Percentiles rank a stretch among this genome's conserved stretches.
These are phyloP conservation scores for Microcebus murinus DNA, from an alignment of 2,113 vertebrate species.

Conservation along the genomic window DNA sequence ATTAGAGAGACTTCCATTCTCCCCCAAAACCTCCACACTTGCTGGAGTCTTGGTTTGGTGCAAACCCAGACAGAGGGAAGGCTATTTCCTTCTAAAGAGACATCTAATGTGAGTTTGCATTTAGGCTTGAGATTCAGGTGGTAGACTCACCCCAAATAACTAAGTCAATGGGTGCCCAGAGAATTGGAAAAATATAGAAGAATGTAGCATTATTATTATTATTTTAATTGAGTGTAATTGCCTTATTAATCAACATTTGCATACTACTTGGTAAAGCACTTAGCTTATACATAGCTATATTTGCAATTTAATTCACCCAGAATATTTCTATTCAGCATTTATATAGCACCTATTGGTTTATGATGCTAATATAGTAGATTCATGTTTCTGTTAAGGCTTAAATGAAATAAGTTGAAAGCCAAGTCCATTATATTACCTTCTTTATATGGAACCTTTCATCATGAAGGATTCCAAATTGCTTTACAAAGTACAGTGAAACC, in stretches of 20 bases:
- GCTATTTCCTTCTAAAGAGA: conserved; percentile 12
- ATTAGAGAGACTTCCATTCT: not conserved
- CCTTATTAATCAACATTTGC: conserved; percentile 73
- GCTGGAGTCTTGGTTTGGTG: not conserved
- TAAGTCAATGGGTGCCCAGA: conserved; percentile 30
- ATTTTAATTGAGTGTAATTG: conserved; percentile 76
- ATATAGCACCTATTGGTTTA: conserved; percentile 78
- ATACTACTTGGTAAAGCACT: conserved; percentile 70
- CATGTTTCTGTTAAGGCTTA: conserved; percentile 78
- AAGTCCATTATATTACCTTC: conserved; percentile 75
- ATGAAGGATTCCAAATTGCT: conserved; percentile 76
- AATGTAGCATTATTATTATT: conserved; percentile 67
- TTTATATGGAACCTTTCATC: conserved; percentile 77
- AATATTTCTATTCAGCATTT: conserved; percentile 78
- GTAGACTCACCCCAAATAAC: not conserved
- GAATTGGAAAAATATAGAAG: conserved; percentile 39
- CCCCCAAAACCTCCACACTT: not conserved
- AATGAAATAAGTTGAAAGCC: conserved; percentile 79
- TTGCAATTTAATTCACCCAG: conserved; percentile 68
- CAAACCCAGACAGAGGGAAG: not conserved
- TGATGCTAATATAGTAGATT: conserved; percentile 80
- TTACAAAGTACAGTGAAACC: conserved; percentile 70
- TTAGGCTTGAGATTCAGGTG: conserved; percentile 45
- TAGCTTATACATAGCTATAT: conserved; percentile 64
- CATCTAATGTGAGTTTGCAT: conserved; percentile 34